Evolutionary conservation across 2,797 vertebrate species (phyloP).

Genomic region (Microchirus variegatus): DNA sequence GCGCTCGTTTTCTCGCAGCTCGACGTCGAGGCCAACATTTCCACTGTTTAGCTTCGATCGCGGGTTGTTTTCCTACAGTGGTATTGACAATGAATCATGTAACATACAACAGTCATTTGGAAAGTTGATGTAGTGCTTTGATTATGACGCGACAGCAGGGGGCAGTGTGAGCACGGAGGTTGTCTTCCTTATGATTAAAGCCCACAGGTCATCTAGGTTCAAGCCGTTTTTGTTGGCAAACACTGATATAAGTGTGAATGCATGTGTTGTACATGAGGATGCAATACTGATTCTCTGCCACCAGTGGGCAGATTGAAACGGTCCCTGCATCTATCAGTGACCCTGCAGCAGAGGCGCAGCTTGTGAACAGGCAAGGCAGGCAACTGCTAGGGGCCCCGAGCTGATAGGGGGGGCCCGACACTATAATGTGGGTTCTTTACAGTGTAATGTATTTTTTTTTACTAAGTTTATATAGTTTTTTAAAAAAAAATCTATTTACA

Average conservation of each 20-base stretch:
- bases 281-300: slow-evolving; percentile 59
- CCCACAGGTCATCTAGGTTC: neutral
- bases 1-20: slow-evolving; percentile 19
- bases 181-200: neutral
- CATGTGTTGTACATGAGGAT: neutral
- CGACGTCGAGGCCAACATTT: slow-evolving; percentile 45
- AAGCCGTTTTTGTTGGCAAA: neutral
- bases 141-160: slow-evolving; percentile 23
- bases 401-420: too few species aligned
- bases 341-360: too few species aligned
- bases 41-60: slow-evolving; percentile 37
- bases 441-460: too few species aligned
- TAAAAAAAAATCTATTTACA: too few species aligned
- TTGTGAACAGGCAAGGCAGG: too few species aligned
- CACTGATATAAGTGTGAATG: neutral
- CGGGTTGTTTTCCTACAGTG: slow-evolving; percentile 22
- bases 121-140: slow-evolving; percentile 28
- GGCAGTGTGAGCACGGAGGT: neutral
- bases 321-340: slow-evolving; percentile 24
- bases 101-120: slow-evolving; percentile 24
- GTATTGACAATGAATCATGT: slow-evolving; percentile 35
- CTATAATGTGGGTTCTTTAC: too few species aligned
- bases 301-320: slow-evolving; percentile 73
- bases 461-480: too few species aligned
- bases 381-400: too few species aligned